Evolutionary conservation across 2,113 vertebrate genomes (phyloP), one percentile per base, ranked within the genome.

Genomic region (Gallinago paraguaiae): DNA sequence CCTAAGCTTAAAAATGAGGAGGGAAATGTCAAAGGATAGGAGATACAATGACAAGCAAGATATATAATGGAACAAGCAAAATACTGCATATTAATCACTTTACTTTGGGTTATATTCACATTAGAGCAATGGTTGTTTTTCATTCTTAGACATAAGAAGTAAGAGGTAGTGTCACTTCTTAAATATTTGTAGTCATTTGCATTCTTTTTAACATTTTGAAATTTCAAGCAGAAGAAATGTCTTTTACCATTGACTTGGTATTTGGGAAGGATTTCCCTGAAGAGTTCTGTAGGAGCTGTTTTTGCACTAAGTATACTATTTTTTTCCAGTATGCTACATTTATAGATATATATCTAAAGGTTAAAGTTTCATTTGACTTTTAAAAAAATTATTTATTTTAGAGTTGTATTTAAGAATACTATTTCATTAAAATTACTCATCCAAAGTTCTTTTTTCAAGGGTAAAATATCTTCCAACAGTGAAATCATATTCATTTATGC

Each of bases 401-500:
- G 0, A 0, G 5, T 51, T 69, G 2, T 13, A 27, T 61, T 77
- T 74, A 4, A 69, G 80, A 87, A 46, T 19, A 37, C 2, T 51
- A 13, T 70, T 90, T 60, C 4, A 35, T 48, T 71, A 33, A 84
- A 79, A 80, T 64, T 23, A 50, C 13, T 28, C 11, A 35, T n/a
- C 2, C 1, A 72, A 37, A 64, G 25, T 84, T 65, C 0, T 57
- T 84, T 92, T 92, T 70, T 57, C 17, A 76, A 59, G 8, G 13
- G 3, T 65, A 67, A 70, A 92, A 71, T 24, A 48, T 24, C 24
- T 22, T 88, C 20, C 13, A 85, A 23, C 15, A n/a, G 7, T 43
- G 22, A 45, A 70, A 82, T 3, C 0, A 28, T 53, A 54, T 39
- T 53, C 0, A 57, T 69, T 54, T 43, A 48, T 61, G 57, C 0